Evolutionary conservation across 2,888 invertebrate species (phyloP), one percentile per base, ranked within the genome.

Genomic region (Morpho deidamia): DNA sequence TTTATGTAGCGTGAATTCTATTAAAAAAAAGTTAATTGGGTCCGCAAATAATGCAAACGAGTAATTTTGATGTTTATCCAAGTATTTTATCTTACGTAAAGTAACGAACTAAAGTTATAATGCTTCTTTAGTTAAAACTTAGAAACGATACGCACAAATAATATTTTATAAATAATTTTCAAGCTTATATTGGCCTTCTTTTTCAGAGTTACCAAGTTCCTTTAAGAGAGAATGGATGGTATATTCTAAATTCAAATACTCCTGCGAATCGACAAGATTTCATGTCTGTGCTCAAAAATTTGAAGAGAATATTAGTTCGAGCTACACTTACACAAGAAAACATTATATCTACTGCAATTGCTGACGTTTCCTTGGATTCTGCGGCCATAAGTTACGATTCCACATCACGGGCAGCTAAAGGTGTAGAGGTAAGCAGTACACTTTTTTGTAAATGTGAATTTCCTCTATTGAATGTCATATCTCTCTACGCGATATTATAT

Each of bases 281-380:
- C 57, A 92, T 99, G 90, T 94, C 92, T 58, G 96, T 96, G 0
- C 86, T 99, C 8, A 93, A 96, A 32, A 95, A 95, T 68, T 81
- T 99, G 9, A 94, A 96, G 66, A 92, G 94, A 9, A 94, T 97
- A 58, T 85, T 97, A 8, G 94, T 99, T 32, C 92, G 97, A 50
- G 98, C 97, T 1, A 94, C 96, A 1, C 92, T 92, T 44, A 64
- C 70, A 0, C 71, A 72, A 0, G 70, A 72, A 5, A 85, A 91
- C 48, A 91, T 95, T 60, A 92, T 93, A 56, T 86, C 91, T 0
- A 91, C 93, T 0, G 92, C 92, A 46, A 92, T 99, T 43, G 94
- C 95, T 55, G 96, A 97, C 71, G 94, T 99, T 0, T 92, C 94
- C 14, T 91, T 99, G 78, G 98, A 98, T 65, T 95, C 95, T 2